A percentile compares a stretch with the other conserved stretches of the same genome.
Evolutionary conservation across 2,797 vertebrate genomes (phyloP).

Genomic region (Columba guinea): DNA sequence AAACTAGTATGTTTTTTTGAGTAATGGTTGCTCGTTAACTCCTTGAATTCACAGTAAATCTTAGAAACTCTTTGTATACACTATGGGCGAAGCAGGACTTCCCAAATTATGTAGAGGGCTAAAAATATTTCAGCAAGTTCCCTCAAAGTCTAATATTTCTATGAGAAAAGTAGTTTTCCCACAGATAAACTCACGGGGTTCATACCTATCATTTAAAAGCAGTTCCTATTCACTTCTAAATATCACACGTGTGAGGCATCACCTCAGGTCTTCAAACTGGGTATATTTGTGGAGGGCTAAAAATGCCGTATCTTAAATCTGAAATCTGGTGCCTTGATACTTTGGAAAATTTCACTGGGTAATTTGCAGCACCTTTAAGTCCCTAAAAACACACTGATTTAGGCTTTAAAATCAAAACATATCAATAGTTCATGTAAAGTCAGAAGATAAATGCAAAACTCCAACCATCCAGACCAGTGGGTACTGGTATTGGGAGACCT

Average conservation of each 20-base stretch:
- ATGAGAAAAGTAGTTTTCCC: not conserved
- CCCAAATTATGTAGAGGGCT: not conserved
- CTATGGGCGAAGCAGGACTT: not conserved
- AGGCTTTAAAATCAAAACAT: not conserved
- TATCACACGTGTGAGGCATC: not conserved
- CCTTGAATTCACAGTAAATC: not conserved
- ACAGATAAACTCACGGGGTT: not conserved
- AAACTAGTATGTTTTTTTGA: not conserved
- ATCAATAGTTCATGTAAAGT: fast-evolving
- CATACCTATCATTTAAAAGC: not conserved
- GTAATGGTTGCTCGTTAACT: not conserved
- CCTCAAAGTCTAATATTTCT: not conserved
- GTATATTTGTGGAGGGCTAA: not conserved
- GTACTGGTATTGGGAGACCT: not conserved
- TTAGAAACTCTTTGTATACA: not conserved
- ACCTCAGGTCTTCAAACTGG: not conserved
- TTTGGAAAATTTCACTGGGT: not conserved
- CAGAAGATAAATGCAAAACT: not conserved
- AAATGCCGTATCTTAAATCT: not conserved
- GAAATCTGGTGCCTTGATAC: not conserved
- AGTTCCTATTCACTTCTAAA: not conserved
- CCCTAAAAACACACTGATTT: not conserved
- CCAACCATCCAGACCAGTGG: not conserved
- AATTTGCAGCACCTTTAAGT: not conserved
- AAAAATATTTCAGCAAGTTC: slow-evolving; percentile 21